These are phyloP conservation scores for Panthera tigris DNA, from an alignment of 2,113 vertebrate genomes.

Conservation along the genomic window DNA sequence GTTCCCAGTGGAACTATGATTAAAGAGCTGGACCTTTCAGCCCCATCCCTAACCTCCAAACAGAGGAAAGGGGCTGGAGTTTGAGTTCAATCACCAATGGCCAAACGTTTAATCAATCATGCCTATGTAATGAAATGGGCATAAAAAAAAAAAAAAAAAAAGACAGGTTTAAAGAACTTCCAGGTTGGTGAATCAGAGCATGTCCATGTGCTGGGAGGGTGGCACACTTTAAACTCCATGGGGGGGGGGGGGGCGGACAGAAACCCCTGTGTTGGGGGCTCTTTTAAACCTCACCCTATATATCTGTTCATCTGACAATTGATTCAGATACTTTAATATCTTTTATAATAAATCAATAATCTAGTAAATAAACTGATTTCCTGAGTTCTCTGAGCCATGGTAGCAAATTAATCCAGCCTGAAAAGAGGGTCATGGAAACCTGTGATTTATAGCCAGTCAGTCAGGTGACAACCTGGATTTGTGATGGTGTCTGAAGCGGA, in stretches of 20 bases:
- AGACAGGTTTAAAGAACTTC: neutral
- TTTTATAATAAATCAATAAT: neutral
- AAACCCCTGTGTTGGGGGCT: neutral
- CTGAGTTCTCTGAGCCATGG: neutral
- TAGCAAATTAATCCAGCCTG: neutral
- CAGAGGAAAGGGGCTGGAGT: neutral
- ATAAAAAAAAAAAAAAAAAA: neutral
- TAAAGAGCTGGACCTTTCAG: neutral
- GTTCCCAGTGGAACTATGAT: neutral
- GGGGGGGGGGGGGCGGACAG: fast-evolving
- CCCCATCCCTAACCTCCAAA: neutral
- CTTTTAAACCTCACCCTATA: neutral
- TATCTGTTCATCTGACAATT: neutral
- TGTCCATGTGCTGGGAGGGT: neutral
- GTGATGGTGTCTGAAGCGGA: neutral
- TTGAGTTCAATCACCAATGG: neutral
- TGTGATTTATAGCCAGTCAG: neutral
- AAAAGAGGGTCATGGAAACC: neutral
- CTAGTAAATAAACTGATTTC: neutral
- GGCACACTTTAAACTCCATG: neutral
- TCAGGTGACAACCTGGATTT: neutral
- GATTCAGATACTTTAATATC: neutral
- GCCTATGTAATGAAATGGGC: neutral
- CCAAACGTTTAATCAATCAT: neutral
- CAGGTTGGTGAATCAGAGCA: neutral